phyloP scores from a whole-genome alignment of 2,888 invertebrate species.

The Tholera decimalis region DNA sequence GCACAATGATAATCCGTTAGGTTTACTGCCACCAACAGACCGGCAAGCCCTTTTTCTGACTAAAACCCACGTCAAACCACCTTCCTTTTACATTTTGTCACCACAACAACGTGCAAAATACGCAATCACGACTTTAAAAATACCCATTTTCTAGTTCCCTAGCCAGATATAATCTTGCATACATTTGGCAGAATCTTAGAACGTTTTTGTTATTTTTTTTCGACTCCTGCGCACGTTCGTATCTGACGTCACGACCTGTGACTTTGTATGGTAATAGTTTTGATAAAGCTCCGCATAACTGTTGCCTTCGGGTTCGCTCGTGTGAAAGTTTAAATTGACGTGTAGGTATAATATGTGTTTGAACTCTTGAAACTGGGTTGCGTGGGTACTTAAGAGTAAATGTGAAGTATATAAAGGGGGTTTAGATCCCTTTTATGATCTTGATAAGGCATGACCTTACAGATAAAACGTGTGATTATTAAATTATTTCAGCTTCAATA shows the following conservation, averaged over 20 bases:
- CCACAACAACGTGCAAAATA: slow-evolving; percentile 48
- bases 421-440: not conserved
- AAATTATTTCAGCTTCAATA: not conserved
- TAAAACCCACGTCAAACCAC: not conserved
- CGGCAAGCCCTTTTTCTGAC: not conserved
- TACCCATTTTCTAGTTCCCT: slow-evolving; percentile 67
- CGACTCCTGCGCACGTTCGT: slow-evolving; percentile 61
- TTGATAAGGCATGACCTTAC: not conserved
- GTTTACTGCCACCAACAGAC: not conserved
- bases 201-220: slow-evolving; percentile 70
- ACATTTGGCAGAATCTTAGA: slow-evolving; percentile 77
- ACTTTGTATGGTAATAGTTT: slow-evolving; percentile 83
- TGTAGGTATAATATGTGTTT: not conserved
- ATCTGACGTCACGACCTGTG: slow-evolving; percentile 78
- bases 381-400: not conserved
- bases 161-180: slow-evolving; percentile 78
- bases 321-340: slow-evolving; percentile 52
- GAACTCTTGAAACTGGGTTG: slow-evolving; percentile 11
- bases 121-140: slow-evolving; percentile 68
- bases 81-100: slow-evolving; percentile 11
- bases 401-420: not conserved
- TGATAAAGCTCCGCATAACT: slow-evolving; percentile 64
- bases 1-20: not conserved
- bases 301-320: slow-evolving; percentile 19
- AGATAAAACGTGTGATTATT: not conserved